These are phyloP conservation scores for Sebastes paucispinis DNA, from an alignment of 2,797 vertebrate genomes.

Conservation along the genomic window DNA sequence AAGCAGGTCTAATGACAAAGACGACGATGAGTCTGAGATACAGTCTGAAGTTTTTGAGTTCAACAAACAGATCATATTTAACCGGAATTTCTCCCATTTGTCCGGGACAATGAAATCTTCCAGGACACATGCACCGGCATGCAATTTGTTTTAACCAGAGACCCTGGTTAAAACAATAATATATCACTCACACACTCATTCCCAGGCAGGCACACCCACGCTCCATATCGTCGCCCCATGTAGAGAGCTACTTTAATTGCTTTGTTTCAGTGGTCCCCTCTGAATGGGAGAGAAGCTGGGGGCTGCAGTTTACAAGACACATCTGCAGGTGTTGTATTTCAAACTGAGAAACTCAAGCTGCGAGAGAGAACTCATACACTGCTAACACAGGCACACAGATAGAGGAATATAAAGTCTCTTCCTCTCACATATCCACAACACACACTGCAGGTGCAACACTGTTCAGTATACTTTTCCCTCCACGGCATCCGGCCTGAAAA, in stretches of 20 bases:
- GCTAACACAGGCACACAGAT: constrained; percentile 35
- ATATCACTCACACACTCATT: constrained; percentile 2
- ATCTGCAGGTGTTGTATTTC: constrained; percentile 81
- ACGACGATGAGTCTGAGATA: not conserved
- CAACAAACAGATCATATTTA: not conserved
- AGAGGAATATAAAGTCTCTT: constrained; percentile 50
- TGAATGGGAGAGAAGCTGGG: constrained; percentile 62
- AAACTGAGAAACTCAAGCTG: constrained; percentile 70
- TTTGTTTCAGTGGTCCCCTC: constrained; percentile 74
- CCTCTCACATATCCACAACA: not conserved
- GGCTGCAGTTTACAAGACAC: constrained; percentile 72
- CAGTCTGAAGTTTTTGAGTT: not conserved
- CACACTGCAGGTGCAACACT: constrained; percentile 64
- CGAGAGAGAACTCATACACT: constrained; percentile 44
- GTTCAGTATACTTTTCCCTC: constrained; percentile 30
- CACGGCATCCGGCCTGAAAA: constrained; percentile 36
- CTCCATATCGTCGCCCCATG: constrained; percentile 38
- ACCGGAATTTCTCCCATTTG: not conserved
- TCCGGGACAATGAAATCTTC: not conserved
- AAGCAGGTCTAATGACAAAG: no score
- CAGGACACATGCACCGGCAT: not conserved
- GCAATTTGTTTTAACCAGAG: not conserved
- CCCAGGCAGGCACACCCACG: constrained; percentile 31
- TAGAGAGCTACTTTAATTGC: constrained; percentile 72
- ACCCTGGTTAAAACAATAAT: constrained; percentile 8